Percentiles rank a stretch among this genome's conserved stretches.
These are phyloP conservation scores for Microtus ochrogaster DNA, from an alignment of 2,113 vertebrate genomes.

Conservation along the genomic window DNA sequence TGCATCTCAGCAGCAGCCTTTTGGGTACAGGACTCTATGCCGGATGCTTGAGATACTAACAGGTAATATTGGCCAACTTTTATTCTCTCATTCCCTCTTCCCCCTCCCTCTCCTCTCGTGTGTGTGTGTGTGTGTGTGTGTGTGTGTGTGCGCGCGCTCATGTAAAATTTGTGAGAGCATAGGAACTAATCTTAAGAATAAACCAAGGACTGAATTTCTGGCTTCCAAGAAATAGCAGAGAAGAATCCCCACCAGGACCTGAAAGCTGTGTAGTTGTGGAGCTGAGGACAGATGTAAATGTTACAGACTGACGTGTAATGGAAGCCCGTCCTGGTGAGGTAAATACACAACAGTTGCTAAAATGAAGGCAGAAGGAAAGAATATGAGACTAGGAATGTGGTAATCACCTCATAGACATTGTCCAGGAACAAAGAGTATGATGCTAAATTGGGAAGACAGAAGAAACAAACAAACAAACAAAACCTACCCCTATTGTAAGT, in stretches of 20 bases:
- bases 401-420: background rate
- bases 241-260: background rate
- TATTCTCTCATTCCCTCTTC: background rate
- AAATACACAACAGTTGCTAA: background rate
- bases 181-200: background rate
- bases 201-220: background rate
- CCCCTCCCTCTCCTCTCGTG: background rate
- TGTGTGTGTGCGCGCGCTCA: background rate
- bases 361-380: background rate
- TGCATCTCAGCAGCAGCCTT: background rate
- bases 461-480: background rate
- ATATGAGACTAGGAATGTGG: background rate
- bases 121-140: background rate
- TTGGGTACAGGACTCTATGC: background rate
- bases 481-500: background rate
- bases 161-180: background rate
- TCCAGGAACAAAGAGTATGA: background rate
- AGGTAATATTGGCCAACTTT: background rate
- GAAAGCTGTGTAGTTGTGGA: conserved; percentile 24
- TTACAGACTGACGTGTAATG: background rate
- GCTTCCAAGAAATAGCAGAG: background rate
- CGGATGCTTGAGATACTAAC: background rate
- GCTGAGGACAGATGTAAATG: background rate
- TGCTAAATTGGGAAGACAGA: background rate
- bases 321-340: background rate